Percentiles rank a stretch among this genome's conserved stretches.
These are phyloP conservation scores for Pseudomyrmex sp. DNA, from an alignment of 1,140 invertebrate species.

Conservation along the genomic window DNA sequence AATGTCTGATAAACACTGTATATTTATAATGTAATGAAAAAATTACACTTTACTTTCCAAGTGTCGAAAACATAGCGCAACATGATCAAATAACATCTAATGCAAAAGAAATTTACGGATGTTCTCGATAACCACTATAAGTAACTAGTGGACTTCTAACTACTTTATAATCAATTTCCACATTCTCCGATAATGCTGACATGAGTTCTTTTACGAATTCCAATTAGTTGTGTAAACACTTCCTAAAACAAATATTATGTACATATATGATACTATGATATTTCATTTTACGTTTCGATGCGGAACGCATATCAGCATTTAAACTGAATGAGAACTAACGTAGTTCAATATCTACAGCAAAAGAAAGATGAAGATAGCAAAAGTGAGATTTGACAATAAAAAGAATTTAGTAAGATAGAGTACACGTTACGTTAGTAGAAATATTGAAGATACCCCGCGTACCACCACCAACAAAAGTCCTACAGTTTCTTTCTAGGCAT, in stretches of 20 bases:
- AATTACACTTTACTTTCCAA: slow-evolving; percentile 81
- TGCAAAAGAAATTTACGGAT: slow-evolving; percentile 12
- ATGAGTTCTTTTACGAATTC: slow-evolving; percentile 28
- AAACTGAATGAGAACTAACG: slow-evolving; percentile 17
- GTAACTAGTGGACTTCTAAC: slow-evolving; percentile 57
- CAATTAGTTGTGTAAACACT: too few relatives aligned
- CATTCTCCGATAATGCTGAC: slow-evolving; percentile 52
- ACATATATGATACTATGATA: background rate
- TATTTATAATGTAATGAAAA: slow-evolving; percentile 39
- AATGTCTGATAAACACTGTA: background rate
- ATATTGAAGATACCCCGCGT: slow-evolving; percentile 67
- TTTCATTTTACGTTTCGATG: background rate
- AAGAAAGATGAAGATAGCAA: slow-evolving; percentile 39
- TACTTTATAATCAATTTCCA: slow-evolving; percentile 27
- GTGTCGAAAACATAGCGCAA: slow-evolving; percentile 80
- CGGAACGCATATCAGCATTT: slow-evolving; percentile 52
- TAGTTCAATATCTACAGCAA: slow-evolving; percentile 45
- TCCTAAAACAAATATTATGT: background rate
- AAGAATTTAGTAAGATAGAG: slow-evolving; percentile 36
- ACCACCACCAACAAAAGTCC: slow-evolving; percentile 76
- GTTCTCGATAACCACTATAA: background rate
- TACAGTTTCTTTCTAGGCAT: slow-evolving; percentile 57
- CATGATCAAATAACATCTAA: slow-evolving; percentile 74
- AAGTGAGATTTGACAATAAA: slow-evolving; percentile 33
- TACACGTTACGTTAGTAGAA: slow-evolving; percentile 63